These are phyloP conservation scores for Ochropleura plecta DNA, from an alignment of 2,888 invertebrate species.

Conservation along the genomic window DNA sequence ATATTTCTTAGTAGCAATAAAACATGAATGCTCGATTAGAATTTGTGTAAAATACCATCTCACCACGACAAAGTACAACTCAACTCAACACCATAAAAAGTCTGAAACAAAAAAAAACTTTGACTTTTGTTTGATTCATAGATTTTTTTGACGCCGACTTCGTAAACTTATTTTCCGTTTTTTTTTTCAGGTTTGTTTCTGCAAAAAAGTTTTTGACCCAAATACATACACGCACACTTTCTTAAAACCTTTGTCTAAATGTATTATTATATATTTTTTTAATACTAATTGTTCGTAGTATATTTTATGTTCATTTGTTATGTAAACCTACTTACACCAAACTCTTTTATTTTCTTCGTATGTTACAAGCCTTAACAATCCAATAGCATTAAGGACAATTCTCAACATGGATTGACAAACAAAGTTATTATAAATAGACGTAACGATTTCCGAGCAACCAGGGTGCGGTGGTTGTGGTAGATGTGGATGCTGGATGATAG, in stretches of 20 bases:
- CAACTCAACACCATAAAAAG: too few relatives aligned
- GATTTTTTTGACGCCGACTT: too few relatives aligned
- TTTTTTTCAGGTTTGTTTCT: too few relatives aligned
- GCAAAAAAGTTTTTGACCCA: too few relatives aligned
- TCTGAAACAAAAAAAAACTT: too few relatives aligned
- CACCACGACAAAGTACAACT: too few relatives aligned
- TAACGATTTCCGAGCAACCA: slow-evolving; percentile 54
- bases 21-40: too few relatives aligned
- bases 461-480: slow-evolving; percentile 18
- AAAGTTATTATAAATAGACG: slow-evolving; percentile 66
- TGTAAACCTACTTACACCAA: background rate
- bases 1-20: too few relatives aligned
- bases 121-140: too few relatives aligned
- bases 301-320: background rate
- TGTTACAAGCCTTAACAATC: slow-evolving; percentile 43
- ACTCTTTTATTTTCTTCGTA: background rate
- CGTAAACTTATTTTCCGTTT: too few relatives aligned
- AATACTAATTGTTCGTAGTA: too few relatives aligned
- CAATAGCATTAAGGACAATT: slow-evolving; percentile 55
- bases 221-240: background rate
- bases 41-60: too few relatives aligned
- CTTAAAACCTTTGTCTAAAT: background rate
- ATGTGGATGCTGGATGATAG: slow-evolving; percentile 40
- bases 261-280: background rate
- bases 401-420: slow-evolving; percentile 59